A percentile compares a stretch with the other conserved stretches of the same genome.
These are phyloP conservation scores for Luperina nickerlii DNA, from an alignment of 2,888 invertebrate genomes.

Conservation along the genomic window DNA sequence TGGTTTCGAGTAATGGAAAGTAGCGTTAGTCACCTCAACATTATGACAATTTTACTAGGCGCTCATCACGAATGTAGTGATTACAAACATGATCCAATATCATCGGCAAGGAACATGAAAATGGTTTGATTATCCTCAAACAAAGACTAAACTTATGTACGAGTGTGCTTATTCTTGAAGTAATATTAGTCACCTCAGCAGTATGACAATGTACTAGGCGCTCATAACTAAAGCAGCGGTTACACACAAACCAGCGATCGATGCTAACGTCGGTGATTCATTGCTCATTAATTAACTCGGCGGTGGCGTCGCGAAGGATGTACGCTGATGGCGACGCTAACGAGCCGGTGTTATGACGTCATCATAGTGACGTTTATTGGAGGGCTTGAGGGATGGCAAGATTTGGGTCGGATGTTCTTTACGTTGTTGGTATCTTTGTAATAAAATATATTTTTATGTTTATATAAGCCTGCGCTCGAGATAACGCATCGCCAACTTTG, in stretches of 20 bases:
- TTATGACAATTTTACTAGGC: background rate
- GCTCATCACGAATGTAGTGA: background rate
- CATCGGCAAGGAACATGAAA: background rate
- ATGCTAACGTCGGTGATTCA: constrained; percentile 52
- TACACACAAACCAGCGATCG: constrained; percentile 39
- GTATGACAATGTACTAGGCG: constrained; percentile 33
- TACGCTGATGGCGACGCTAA: constrained; percentile 50
- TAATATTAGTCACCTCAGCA: background rate
- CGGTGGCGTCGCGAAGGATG: constrained; percentile 52
- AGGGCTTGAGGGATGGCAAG: constrained; percentile 40
- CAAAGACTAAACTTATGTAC: background rate
- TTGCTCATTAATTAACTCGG: constrained; percentile 60
- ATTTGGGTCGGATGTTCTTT: constrained; percentile 24
- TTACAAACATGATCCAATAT: background rate
- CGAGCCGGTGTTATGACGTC: constrained; percentile 55
- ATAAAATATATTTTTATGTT: background rate
- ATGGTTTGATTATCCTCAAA: background rate
- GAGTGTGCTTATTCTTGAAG: background rate
- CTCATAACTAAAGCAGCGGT: constrained; percentile 44
- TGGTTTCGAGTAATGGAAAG: background rate
- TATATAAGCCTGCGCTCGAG: background rate
- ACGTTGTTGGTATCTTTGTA: constrained; percentile 3
- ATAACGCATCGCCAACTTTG: background rate
- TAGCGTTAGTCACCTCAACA: background rate
- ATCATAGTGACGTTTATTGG: constrained; percentile 58